phyloP scores from a whole-genome alignment of 1,140 invertebrate genomes.

The Branchinecta lindahli region DNA sequence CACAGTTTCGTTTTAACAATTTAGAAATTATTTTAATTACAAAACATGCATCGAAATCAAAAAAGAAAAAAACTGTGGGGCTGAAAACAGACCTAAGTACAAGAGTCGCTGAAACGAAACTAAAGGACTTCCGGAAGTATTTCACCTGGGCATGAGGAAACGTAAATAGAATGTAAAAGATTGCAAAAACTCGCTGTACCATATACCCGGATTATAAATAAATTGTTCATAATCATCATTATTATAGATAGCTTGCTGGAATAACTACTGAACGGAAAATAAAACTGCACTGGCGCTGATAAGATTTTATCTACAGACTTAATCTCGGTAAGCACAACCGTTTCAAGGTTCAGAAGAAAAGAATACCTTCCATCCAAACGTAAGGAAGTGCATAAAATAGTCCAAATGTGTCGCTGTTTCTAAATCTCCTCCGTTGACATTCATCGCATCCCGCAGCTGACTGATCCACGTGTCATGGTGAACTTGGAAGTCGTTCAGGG shows the following conservation, averaged over 20 bases:
- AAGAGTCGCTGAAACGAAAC: too few relatives aligned
- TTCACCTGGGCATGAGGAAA: too few relatives aligned
- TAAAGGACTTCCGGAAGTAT: too few relatives aligned
- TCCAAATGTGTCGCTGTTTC: conserved; percentile 39
- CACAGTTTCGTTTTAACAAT: background rate
- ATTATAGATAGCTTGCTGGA: too few relatives aligned
- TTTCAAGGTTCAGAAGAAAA: conserved; percentile 7
- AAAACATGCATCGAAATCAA: too few relatives aligned
- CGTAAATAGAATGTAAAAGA: too few relatives aligned
- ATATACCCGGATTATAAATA: too few relatives aligned
- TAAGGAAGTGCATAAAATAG: conserved; percentile 50
- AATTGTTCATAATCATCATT: too few relatives aligned
- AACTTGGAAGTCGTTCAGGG: conserved; percentile 40
- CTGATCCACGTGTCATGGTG: conserved; percentile 40
- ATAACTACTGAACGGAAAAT: background rate
- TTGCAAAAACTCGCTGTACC: too few relatives aligned
- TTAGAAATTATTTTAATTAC: too few relatives aligned
- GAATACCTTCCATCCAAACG: conserved; percentile 43
- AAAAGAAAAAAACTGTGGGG: too few relatives aligned
- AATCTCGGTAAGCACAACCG: background rate
- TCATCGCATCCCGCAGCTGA: conserved; percentile 44
- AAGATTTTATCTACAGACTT: background rate
- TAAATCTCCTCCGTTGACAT: conserved; percentile 47
- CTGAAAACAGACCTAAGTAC: too few relatives aligned
- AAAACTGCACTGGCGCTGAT: background rate